phyloP scores from a whole-genome alignment of 2,888 invertebrate genomes.

The Cephonodes hylas region DNA sequence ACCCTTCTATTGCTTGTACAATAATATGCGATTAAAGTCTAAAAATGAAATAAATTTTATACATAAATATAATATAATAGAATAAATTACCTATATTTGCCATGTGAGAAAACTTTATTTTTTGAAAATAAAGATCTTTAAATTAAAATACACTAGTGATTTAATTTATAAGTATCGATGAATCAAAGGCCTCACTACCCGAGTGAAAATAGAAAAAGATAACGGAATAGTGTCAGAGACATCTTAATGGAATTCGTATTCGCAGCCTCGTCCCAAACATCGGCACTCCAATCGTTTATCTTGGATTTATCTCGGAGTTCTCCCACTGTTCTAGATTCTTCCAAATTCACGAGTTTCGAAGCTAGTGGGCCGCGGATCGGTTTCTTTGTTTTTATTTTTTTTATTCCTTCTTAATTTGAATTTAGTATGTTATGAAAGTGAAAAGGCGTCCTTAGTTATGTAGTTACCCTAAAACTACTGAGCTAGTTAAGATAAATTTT shows the following conservation, averaged over 20 bases:
- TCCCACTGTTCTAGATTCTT: conserved; percentile 11
- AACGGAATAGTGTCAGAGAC: conserved; percentile 48
- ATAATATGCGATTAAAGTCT: no score
- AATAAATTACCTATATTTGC: no score
- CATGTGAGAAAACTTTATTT: no score
- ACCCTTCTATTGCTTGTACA: no score
- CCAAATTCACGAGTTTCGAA: neutral
- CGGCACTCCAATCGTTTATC: conserved; percentile 37
- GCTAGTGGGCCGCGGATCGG: neutral
- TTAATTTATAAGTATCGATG: conserved; percentile 25
- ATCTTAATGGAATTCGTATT: conserved; percentile 59
- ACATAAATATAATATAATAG: no score
- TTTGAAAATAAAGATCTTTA: no score
- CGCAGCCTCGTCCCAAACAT: conserved; percentile 35
- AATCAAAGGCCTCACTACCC: conserved; percentile 34
- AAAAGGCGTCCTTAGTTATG: no score
- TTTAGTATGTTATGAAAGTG: no score
- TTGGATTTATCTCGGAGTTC: conserved; percentile 29
- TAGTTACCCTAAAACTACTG: no score
- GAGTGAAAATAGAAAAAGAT: conserved; percentile 49
- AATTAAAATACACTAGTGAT: no score
- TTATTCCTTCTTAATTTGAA: neutral
- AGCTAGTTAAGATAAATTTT: no score
- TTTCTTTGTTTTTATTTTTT: neutral
- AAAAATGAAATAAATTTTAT: no score